These are phyloP conservation scores for Lasioglossum leucozonium DNA, from an alignment of 2,888 invertebrate species.

Conservation along the genomic window DNA sequence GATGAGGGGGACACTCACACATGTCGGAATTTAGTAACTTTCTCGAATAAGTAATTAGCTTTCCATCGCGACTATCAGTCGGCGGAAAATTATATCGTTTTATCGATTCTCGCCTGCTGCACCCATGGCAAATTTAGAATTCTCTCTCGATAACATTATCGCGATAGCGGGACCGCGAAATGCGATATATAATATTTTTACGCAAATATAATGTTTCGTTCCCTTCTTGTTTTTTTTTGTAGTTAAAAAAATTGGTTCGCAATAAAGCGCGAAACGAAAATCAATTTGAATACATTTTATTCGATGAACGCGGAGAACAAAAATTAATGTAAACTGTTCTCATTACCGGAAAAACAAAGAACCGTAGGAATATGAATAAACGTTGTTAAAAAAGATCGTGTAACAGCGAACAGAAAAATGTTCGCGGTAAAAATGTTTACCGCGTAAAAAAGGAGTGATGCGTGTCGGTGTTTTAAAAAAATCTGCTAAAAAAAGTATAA, in stretches of 20 bases:
- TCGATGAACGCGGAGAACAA: neutral
- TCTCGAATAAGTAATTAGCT: slow-evolving; percentile 11
- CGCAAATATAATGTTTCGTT: neutral
- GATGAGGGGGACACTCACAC: neutral
- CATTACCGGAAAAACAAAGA: neutral
- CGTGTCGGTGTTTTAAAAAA: neutral
- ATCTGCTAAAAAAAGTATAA: neutral
- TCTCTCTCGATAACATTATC: neutral
- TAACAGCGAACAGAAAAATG: neutral
- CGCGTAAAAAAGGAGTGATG: neutral
- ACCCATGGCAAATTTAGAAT: neutral
- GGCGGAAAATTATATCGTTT: neutral
- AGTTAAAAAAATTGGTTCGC: neutral
- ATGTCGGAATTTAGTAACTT: slow-evolving; percentile 8
- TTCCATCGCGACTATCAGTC: neutral
- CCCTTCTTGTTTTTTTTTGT: neutral
- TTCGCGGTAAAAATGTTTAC: neutral
- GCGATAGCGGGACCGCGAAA: neutral
- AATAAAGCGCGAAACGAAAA: neutral
- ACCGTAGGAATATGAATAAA: neutral
- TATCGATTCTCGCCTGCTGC: neutral
- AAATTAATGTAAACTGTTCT: neutral
- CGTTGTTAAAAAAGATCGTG: neutral
- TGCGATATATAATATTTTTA: neutral
- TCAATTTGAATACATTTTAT: neutral